Base-by-base conservation (phyloP, 2,113 vertebrate genomes). In the Chamaea fasciata region DNA sequence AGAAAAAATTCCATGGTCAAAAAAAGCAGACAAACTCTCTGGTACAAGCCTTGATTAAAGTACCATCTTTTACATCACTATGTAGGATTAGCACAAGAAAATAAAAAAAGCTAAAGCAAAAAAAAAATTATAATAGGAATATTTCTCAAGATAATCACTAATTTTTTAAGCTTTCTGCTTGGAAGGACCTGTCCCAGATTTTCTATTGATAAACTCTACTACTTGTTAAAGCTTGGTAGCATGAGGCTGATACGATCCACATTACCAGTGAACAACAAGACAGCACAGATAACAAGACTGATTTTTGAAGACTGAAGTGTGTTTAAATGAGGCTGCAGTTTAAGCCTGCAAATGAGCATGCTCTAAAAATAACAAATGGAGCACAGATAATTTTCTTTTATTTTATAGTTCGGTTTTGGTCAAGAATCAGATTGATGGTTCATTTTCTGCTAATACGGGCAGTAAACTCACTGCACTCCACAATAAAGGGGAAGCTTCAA, bases 171-270 rank as follows among this genome's bases (percentile, higher is more conserved):
- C 2, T 74, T 78, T 94, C 30, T 68, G 21, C 26, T 39, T 56
- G 50, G 56, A 74, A 84, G 10, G 9, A 20, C 23, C 41, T 22
- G 9, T 47, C 41, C 33, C 26, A 69, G 13, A 37, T 10, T 41
- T 17, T 20, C 31, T 63, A 14, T 22, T 85, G 59, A 76, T 46
- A 83, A 75, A 55, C n/a, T 19, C 33, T 44, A 67, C 19, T 28
- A 20, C 24, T 44, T 63, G 11, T 49, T 73, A 71, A 68, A 82
- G 8, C 23, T 46, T 42, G 17, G 50, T 65, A 64, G 44, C 26
- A 33, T 17, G 44, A 63, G 12, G 47, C 24, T 86, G 52, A n/a
- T 35, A 47, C 0, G 0, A 41, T 26, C 35, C 79, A 50, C 1
- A 0, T 60, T 50, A 37, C 17, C 42, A 76, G n/a, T 13, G 56